Percentiles rank a stretch among this genome's conserved stretches.
These are phyloP conservation scores for Mirza zaza DNA, from an alignment of 2,113 vertebrate species.

Conservation along the genomic window DNA sequence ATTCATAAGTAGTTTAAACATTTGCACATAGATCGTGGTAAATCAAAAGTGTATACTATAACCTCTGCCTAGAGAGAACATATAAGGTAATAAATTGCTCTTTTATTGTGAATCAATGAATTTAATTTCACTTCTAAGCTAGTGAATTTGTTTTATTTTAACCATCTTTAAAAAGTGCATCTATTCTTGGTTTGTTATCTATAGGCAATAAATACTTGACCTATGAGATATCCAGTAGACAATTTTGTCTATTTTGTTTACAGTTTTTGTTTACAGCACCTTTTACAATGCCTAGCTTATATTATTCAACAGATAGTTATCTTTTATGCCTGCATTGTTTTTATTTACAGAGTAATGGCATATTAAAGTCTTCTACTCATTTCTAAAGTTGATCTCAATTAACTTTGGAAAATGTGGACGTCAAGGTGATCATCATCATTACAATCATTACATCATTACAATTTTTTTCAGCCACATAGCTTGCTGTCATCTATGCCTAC, in stretches of 20 bases:
- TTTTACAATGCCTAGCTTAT: background rate
- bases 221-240: rapidly evolving
- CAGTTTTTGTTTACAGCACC: background rate
- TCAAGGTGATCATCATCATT: background rate
- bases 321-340: background rate
- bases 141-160: background rate
- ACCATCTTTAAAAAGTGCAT: background rate
- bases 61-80: background rate
- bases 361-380: background rate
- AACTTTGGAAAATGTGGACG: background rate
- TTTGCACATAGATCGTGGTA: background rate
- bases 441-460: too few relatives aligned
- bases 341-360: background rate
- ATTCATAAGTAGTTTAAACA: background rate
- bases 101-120: background rate
- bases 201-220: background rate
- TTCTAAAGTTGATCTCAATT: background rate
- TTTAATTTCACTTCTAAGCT: background rate
- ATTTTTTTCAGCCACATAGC: background rate
- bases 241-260: background rate
- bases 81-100: rapidly evolving
- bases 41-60: background rate
- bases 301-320: background rate
- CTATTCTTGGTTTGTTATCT: background rate
- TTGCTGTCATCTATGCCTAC: background rate